A percentile compares a stretch with the other conserved stretches of the same genome.
phyloP scores from a whole-genome alignment of 2,888 invertebrate genomes.

The Agriopis marginaria region DNA sequence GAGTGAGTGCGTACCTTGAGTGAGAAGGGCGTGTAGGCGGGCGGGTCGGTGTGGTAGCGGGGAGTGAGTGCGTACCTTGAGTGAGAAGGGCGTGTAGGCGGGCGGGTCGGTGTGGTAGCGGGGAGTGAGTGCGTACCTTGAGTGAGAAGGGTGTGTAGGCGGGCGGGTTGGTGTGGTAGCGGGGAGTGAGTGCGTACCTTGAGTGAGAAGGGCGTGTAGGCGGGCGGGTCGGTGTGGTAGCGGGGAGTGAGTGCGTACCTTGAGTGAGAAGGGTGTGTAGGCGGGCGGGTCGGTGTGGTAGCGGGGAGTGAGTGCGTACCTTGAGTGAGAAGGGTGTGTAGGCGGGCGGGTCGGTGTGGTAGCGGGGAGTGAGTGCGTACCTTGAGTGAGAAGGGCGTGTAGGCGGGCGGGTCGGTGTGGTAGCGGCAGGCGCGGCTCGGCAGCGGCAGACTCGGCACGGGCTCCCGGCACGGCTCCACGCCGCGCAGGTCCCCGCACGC shows the following conservation, averaged over 20 bases:
- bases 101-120: no score
- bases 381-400: conserved; percentile 89
- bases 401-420: conserved; percentile 89
- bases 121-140: no score
- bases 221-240: no score
- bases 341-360: conserved; percentile 89
- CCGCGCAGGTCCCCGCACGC: conserved; percentile 91
- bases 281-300: no score
- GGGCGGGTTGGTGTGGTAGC: no score
- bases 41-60: conserved; percentile 90
- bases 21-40: conserved; percentile 88
- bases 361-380: conserved; percentile 81
- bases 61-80: no score
- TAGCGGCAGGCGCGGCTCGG: conserved; percentile 89
- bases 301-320: conserved; percentile 76
- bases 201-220: no score
- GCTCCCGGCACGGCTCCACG: conserved; percentile 90
- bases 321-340: conserved; percentile 89
- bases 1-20: conserved; percentile 85
- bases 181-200: no score
- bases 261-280: no score
- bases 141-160: no score
- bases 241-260: no score
- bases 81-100: no score
- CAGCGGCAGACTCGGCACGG: conserved; percentile 88